These are phyloP conservation scores for Silurus lanzhouensis DNA, from an alignment of 2,797 vertebrate species.

Conservation along the genomic window DNA sequence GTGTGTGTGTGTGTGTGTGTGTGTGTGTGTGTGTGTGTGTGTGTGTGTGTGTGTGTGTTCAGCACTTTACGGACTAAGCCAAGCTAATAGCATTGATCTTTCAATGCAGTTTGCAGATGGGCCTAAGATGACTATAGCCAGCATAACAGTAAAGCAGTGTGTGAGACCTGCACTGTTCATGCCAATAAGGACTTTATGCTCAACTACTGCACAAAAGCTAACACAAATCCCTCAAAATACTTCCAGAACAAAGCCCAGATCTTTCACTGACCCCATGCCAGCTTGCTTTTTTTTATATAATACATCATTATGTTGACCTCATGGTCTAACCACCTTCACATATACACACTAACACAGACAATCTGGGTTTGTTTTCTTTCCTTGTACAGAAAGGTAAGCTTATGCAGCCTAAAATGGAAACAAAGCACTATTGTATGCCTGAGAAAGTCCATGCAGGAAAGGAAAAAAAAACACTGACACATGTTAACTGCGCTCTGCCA, in stretches of 20 bases:
- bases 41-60: constrained; percentile 11
- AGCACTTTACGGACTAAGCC: constrained; percentile 37
- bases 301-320: constrained; percentile 13
- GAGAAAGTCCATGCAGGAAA: constrained; percentile 63
- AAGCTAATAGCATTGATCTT: constrained; percentile 49
- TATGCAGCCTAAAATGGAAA: constrained; percentile 60
- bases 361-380: constrained; percentile 58
- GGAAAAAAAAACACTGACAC: constrained; percentile 68
- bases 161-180: background rate
- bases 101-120: constrained; percentile 27
- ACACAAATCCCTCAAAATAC: constrained; percentile 8
- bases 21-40: constrained; percentile 1
- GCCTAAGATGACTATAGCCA: constrained; percentile 14
- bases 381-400: constrained; percentile 62
- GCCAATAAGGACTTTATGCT: constrained; percentile 8
- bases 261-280: background rate
- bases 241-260: constrained; percentile 5
- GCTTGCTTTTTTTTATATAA: constrained; percentile 12
- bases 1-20: constrained; percentile 8
- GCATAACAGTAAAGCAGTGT: background rate
- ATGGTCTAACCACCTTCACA: background rate
- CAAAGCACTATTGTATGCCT: constrained; percentile 70
- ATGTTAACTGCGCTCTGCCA: constrained; percentile 68
- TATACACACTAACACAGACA: constrained; percentile 9
- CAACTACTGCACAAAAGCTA: background rate